Conservation (phyloP, 2,888 invertebrate species). For the Philopedon plagiatum region DNA sequence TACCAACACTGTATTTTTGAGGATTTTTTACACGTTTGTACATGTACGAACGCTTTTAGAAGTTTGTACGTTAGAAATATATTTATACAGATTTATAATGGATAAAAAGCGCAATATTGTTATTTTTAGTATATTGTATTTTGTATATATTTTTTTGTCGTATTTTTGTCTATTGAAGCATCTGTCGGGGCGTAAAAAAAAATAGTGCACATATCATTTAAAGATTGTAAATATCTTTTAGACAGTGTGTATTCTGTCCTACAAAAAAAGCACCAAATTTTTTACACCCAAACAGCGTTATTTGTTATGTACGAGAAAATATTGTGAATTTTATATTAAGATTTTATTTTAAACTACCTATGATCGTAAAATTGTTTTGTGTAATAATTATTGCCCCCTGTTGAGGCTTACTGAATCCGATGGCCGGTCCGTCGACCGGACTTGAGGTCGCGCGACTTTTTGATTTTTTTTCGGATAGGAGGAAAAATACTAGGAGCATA, state of each 20-base stretch:
- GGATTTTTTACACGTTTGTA: slow-evolving; percentile 13
- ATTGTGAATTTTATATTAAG: slow-evolving; percentile 1
- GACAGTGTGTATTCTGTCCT: no score
- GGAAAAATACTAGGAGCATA: neutral
- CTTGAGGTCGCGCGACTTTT: neutral
- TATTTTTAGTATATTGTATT: slow-evolving; percentile 12
- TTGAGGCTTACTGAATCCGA: no score
- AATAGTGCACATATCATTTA: no score
- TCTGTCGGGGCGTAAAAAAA: neutral
- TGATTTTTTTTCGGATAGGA: no score
- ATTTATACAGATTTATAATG: slow-evolving; percentile 10
- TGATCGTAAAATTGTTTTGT: no score
- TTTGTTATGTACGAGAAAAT: neutral
- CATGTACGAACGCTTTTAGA: neutral
- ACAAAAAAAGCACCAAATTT: neutral
- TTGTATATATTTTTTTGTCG: slow-evolving; percentile 9
- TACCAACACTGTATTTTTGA: slow-evolving; percentile 19
- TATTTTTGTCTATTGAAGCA: neutral
- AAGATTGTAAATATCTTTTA: no score
- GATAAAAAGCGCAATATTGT: slow-evolving; percentile 4
- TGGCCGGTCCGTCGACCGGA: no score
- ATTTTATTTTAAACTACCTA: no score
- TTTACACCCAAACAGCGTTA: neutral
- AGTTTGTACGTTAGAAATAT: slow-evolving; percentile 5
- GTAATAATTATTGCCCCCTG: no score